Conservation (phyloP, 2,113 vertebrate genomes). For the Gobio gobio region DNA sequence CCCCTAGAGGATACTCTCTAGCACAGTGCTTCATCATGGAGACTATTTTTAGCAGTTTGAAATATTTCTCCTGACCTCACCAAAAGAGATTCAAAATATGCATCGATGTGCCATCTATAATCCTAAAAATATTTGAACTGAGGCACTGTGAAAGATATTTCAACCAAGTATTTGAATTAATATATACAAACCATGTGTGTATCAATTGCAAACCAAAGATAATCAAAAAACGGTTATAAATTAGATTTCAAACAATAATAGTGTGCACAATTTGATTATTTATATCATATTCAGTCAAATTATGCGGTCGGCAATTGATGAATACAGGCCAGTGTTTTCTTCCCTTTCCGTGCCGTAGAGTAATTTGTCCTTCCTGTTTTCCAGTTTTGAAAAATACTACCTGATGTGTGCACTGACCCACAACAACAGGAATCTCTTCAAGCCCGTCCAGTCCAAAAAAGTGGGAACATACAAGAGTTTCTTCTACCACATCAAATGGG, state of each 20-base stretch:
- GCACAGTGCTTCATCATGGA: slow-evolving; percentile 37
- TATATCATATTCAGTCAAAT: not conserved
- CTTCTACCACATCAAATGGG: slow-evolving; percentile 98
- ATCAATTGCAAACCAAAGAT: not conserved
- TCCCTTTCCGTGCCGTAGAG: not conserved
- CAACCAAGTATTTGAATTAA: not conserved
- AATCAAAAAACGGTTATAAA: not conserved
- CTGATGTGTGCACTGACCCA: slow-evolving; percentile 92
- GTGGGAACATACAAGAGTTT: slow-evolving; percentile 95
- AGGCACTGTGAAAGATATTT: not conserved
- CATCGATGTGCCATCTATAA: slow-evolving; percentile 55
- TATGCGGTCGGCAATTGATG: not conserved
- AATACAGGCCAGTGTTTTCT: not conserved
- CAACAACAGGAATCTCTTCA: slow-evolving; percentile 94
- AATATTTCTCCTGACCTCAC: not conserved
- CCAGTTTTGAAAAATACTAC: slow-evolving; percentile 96
- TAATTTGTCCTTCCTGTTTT: slow-evolving; percentile 47
- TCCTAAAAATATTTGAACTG: slow-evolving; percentile 55
- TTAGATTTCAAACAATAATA: not conserved
- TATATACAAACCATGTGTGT: not conserved
- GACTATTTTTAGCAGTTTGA: slow-evolving; percentile 63
- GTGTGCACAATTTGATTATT: not conserved
- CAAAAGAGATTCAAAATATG: slow-evolving; percentile 41
- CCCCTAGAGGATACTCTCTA: not conserved
- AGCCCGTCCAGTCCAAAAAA: slow-evolving; percentile 96